Evolutionary conservation across 2,113 vertebrate genomes (phyloP), one percentile per base, ranked within the genome.

Genomic region (Phylloscopus whistleri): DNA sequence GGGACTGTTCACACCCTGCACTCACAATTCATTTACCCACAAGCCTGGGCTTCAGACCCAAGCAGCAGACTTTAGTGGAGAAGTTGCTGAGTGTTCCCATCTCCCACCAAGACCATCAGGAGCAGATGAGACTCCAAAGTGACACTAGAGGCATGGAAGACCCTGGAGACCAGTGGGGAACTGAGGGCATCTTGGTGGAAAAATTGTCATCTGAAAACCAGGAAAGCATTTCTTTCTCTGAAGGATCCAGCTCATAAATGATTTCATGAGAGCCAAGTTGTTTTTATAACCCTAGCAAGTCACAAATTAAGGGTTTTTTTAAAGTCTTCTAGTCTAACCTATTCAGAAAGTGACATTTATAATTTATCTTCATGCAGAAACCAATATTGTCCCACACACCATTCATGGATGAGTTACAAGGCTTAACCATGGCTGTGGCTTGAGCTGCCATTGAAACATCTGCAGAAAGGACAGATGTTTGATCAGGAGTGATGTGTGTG

Each of bases 231-330:
- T 89, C 2, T 84, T 80, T 87, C 64, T 77, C 51, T 66, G 51
- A 77, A 87, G n/a, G 23, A 77, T 35, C 10, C 77, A 89, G 51
- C 20, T 74, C 35, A 80, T 26, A 88, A 88, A 78, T 8, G 22
- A 23, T 58, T 58, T 56, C 24, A 39, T 2, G 9, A 41, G 14
- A 87, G 15, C 16, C 74, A 77, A n/a, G 43, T 27, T 52, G 9
- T 18, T 87, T 91, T 52, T 62, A 49, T 18, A 74, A 72, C 15
- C 41, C 10, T 44, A 76, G 15, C 46, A 84, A 84, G 39, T n/a
- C 46, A 80, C 22, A 37, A 58, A 27, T 22, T 26, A 6, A 10
- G 1, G 0, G 0, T 2, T 30, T 63, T 87, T 83, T 46, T 0
- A 16, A 79, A 33, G 22, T 68, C 58, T 82, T 86, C 31, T 77